A percentile compares a stretch with the other conserved stretches of the same genome.
Conservation (phyloP, 2,888 invertebrate species). For the Fragum fragum region DNA sequence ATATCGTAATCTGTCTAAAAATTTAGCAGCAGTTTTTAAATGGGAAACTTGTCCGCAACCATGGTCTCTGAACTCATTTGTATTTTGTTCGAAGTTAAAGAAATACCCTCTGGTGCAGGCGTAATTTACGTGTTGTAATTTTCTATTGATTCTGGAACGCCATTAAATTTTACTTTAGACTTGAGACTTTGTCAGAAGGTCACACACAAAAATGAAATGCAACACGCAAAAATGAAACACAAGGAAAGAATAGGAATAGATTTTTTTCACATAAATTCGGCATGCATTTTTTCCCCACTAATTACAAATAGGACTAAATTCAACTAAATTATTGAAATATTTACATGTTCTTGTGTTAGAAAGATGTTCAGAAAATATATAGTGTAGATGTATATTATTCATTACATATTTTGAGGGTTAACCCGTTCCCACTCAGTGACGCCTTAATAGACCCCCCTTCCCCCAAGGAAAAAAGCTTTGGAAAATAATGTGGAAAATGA, state of each 20-base stretch:
- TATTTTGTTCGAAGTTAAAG: constrained; percentile 3
- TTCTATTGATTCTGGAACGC: constrained; percentile 67
- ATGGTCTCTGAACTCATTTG: constrained; percentile 3
- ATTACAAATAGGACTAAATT: too few relatives aligned
- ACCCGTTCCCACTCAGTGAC: too few relatives aligned
- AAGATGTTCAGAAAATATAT: too few relatives aligned
- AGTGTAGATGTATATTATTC: too few relatives aligned
- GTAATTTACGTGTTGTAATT: constrained; percentile 67
- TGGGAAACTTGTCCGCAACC: background rate
- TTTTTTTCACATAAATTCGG: background rate
- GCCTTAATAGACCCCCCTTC: too few relatives aligned
- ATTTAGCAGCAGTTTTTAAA: too few relatives aligned
- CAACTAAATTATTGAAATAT: too few relatives aligned
- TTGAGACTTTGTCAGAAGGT: constrained; percentile 26
- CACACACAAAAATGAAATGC: constrained; percentile 17
- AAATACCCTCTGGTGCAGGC: constrained; percentile 58
- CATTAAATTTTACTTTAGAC: constrained; percentile 63
- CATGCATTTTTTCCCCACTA: background rate
- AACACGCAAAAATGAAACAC: constrained; percentile 19
- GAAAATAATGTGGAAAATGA: too few relatives aligned
- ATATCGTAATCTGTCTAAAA: too few relatives aligned
- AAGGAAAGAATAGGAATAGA: constrained; percentile 2
- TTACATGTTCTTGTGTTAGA: too few relatives aligned
- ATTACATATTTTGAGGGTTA: too few relatives aligned
- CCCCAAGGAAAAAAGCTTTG: too few relatives aligned